phyloP scores from a whole-genome alignment of 2,113 vertebrate genomes.

The Cathartes aura region DNA sequence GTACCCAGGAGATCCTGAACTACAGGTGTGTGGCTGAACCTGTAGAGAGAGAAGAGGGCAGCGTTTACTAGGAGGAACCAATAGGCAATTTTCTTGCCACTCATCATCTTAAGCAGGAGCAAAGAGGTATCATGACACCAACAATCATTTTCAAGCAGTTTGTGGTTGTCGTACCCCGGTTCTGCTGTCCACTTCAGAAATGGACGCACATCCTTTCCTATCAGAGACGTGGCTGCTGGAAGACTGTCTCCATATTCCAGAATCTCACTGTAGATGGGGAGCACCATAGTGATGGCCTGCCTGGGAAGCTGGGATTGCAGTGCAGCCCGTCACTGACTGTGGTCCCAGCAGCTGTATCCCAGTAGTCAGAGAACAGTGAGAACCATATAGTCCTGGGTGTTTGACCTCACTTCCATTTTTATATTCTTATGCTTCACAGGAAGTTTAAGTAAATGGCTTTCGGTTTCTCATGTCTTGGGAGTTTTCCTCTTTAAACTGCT shows the following conservation, averaged over 20 bases:
- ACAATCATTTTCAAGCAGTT: neutral
- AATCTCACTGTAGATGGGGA: neutral
- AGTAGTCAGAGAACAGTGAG: neutral
- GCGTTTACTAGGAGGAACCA: neutral
- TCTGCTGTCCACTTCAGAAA: neutral
- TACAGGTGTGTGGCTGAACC: neutral
- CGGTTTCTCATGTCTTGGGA: neutral
- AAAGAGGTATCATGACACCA: neutral
- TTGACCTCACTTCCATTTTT: neutral
- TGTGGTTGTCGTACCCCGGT: neutral
- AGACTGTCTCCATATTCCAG: neutral
- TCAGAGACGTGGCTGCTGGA: neutral
- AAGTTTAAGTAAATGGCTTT: neutral
- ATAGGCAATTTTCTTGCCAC: neutral
- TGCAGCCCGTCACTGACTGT: neutral
- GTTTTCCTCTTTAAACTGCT: neutral
- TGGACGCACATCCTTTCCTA: neutral
- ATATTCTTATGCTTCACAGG: neutral
- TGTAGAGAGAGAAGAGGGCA: neutral
- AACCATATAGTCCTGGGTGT: neutral
- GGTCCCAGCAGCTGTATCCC: neutral
- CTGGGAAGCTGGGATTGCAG: neutral
- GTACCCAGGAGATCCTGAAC: neutral
- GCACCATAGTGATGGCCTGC: neutral
- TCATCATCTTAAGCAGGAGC: neutral